A percentile compares a stretch with the other conserved stretches of the same genome.
These are phyloP conservation scores for Cyanistes caeruleus DNA, from an alignment of 2,113 vertebrate species.

Conservation along the genomic window DNA sequence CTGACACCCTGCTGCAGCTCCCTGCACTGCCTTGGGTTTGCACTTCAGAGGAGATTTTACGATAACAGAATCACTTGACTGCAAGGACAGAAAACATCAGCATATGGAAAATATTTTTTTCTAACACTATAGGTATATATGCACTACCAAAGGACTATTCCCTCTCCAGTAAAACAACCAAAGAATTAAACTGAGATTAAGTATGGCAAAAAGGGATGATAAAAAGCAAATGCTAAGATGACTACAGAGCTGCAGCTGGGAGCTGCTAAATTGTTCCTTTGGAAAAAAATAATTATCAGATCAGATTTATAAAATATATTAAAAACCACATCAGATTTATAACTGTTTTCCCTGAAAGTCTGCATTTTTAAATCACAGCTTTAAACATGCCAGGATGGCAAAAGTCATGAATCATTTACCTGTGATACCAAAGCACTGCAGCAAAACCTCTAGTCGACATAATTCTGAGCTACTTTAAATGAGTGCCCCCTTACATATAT, in stretches of 20 bases:
- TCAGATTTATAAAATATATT: neutral
- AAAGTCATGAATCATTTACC: neutral
- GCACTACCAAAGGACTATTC: neutral
- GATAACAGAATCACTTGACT: neutral
- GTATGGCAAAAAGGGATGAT: neutral
- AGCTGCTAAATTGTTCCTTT: neutral
- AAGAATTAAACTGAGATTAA: neutral
- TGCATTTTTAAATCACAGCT: neutral
- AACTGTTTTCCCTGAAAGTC: neutral
- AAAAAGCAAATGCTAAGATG: neutral
- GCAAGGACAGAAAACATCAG: neutral
- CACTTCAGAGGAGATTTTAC: neutral
- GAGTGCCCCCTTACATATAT: neutral
- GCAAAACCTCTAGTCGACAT: neutral
- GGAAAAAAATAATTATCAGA: neutral
- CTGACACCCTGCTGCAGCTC: neutral
- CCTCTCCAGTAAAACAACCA: neutral
- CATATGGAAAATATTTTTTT: neutral
- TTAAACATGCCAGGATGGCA: neutral
- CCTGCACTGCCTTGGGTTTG: neutral
- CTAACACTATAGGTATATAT: neutral
- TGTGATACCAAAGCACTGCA: neutral
- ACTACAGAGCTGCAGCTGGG: neutral
- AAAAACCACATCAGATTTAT: neutral
- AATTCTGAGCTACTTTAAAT: neutral